Conservation (phyloP, 2,797 vertebrate species). For the Falco biarmicus region DNA sequence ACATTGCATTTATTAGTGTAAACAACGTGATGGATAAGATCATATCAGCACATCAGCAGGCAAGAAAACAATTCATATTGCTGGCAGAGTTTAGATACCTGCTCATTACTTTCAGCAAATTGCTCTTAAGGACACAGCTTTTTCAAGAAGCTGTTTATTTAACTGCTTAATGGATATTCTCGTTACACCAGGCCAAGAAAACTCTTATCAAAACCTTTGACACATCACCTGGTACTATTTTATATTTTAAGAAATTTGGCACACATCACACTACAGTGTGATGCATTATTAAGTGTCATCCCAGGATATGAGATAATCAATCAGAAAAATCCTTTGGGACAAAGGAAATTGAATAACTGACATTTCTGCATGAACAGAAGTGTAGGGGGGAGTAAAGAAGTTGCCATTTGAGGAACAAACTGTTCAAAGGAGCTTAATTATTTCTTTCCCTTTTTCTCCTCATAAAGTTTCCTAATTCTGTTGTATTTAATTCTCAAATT, state of each 20-base stretch:
- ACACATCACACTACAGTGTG: background rate
- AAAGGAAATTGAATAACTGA: constrained; percentile 73
- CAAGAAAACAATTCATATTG: constrained; percentile 21
- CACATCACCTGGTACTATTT: constrained; percentile 13
- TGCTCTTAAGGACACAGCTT: background rate
- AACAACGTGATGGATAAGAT: background rate
- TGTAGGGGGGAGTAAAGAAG: constrained; percentile 21
- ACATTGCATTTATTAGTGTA: background rate
- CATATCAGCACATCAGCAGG: background rate
- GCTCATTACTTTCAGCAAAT: constrained; percentile 9
- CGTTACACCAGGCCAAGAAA: constrained; percentile 12
- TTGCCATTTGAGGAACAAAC: constrained; percentile 59
- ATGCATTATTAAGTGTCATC: constrained; percentile 71
- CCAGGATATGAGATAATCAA: constrained; percentile 70
- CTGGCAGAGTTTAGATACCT: constrained; percentile 23
- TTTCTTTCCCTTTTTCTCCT: constrained; percentile 42
- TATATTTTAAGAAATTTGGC: constrained; percentile 56
- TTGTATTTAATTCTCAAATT: constrained; percentile 31
- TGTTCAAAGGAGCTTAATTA: constrained; percentile 60
- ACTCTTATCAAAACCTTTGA: constrained; percentile 55
- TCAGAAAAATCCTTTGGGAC: constrained; percentile 65
- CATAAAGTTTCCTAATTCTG: constrained; percentile 63
- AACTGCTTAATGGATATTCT: constrained; percentile 38
- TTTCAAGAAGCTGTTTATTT: constrained; percentile 1
- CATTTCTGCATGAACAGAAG: constrained; percentile 46